Evolutionary conservation across 2,113 vertebrate genomes (phyloP), one percentile per base, ranked within the genome.

Genomic region (Grus americana): DNA sequence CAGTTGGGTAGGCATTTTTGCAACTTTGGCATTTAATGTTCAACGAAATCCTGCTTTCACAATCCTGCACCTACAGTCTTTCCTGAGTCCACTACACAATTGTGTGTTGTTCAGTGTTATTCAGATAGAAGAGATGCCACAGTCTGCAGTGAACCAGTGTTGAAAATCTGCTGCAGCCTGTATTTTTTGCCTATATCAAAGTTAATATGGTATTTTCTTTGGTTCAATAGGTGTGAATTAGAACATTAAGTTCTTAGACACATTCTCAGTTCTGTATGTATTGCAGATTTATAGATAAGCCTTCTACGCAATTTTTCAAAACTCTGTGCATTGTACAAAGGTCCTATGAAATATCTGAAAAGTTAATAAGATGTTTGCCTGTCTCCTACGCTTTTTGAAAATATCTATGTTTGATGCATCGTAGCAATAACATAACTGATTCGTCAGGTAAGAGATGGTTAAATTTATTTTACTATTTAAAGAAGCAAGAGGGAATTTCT

Each of bases 151-250:
- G 80, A 92, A 84, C 6, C 18, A 66, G 4, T 30, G 13, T 2
- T 78, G 50, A 78, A 94, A 92, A 79, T 84, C 79, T 88, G 24
- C 54, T 76, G 19, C 32, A 88, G 52, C 30, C 57, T 66, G 36
- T 58, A 38, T 93, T 88, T 94, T 95, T 95, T 81, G 22, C 57
- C 18, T 70, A 2, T 75, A 22, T 67, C 29, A 71, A 87, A 84
- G 44, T 75, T 91, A 94, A 67, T 79, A 79, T 4, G 54, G 29
- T 44, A 57, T 92, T 92, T 92, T 89, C 26, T 91, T 85, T 49
- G 32, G n/a, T 74, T 96, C 67, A 72, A 34, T 61, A 88, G 20
- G 19, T 86, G 94, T 84, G 67, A 96, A 93, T 86, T 85, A 79
- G 73, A 79, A 88, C 10, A 65, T 92, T 61, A 87, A 66, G 26